Percentiles rank a stretch among this genome's conserved stretches.
phyloP scores from a whole-genome alignment of 2,797 vertebrate genomes.

The Platalea minor region DNA sequence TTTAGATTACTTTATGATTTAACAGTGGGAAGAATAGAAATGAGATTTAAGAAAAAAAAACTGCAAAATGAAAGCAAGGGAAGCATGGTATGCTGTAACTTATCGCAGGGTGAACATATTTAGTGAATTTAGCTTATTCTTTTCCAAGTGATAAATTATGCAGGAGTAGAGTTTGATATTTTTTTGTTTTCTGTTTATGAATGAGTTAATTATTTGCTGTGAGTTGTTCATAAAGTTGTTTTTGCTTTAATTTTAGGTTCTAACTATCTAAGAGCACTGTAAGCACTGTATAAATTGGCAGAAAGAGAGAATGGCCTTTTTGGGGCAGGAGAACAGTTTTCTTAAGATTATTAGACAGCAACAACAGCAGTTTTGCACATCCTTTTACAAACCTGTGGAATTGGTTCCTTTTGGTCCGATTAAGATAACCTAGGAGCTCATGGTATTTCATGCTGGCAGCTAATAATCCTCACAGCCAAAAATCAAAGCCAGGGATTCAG shows the following conservation, averaged over 20 bases:
- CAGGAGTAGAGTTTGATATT: background rate
- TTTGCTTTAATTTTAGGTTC: background rate
- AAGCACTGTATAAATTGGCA: background rate
- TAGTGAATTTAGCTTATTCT: background rate
- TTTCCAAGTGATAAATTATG: background rate
- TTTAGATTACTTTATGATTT: constrained; percentile 35
- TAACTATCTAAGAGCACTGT: background rate
- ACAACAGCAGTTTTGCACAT: background rate
- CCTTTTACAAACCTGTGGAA: background rate
- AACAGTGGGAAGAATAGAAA: constrained; percentile 34
- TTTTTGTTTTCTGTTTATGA: background rate
- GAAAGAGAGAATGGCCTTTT: background rate
- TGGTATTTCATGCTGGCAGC: background rate
- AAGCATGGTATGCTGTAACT: background rate
- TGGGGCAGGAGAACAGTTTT: background rate
- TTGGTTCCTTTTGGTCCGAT: background rate
- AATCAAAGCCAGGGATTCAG: background rate
- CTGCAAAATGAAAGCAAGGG: background rate
- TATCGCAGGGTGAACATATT: background rate
- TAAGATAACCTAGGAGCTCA: background rate
- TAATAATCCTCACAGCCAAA: background rate
- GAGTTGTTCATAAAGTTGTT: background rate
- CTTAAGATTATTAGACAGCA: background rate
- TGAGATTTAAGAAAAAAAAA: background rate
- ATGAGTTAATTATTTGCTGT: background rate